A percentile compares a stretch with the other conserved stretches of the same genome.
Evolutionary conservation across 2,888 invertebrate genomes (phyloP).

Genomic region (Biston betularia): DNA sequence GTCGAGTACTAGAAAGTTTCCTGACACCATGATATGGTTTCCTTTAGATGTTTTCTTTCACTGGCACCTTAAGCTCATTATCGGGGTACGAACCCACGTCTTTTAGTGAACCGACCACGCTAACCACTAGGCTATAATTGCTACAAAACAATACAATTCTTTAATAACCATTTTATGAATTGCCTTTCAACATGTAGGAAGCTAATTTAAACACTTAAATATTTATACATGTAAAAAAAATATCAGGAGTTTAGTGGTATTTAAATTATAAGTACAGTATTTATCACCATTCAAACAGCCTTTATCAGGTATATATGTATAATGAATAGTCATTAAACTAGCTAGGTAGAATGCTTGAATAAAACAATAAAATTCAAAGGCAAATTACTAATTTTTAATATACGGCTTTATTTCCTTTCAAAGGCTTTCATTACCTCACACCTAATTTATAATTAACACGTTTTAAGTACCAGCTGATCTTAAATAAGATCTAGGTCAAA

Average conservation of each 20-base stretch:
- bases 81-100: too few relatives aligned
- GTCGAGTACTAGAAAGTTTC: too few relatives aligned
- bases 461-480: constrained; percentile 11
- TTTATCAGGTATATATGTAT: background rate
- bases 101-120: too few relatives aligned
- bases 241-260: background rate
- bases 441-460: constrained; percentile 23
- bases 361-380: background rate
- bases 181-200: too few relatives aligned
- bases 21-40: too few relatives aligned
- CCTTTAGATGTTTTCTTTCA: too few relatives aligned
- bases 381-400: background rate
- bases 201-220: too few relatives aligned
- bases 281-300: background rate
- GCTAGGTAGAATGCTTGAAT: too few relatives aligned
- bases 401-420: background rate
- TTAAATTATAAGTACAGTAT: background rate
- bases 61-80: too few relatives aligned
- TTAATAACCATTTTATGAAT: too few relatives aligned
- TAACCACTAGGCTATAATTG: too few relatives aligned
- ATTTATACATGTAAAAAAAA: background rate
- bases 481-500: constrained; percentile 29
- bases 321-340: background rate
- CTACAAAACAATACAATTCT: too few relatives aligned
- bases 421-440: background rate